Conservation (phyloP, 2,113 vertebrate species). For the Furnarius figulus region DNA sequence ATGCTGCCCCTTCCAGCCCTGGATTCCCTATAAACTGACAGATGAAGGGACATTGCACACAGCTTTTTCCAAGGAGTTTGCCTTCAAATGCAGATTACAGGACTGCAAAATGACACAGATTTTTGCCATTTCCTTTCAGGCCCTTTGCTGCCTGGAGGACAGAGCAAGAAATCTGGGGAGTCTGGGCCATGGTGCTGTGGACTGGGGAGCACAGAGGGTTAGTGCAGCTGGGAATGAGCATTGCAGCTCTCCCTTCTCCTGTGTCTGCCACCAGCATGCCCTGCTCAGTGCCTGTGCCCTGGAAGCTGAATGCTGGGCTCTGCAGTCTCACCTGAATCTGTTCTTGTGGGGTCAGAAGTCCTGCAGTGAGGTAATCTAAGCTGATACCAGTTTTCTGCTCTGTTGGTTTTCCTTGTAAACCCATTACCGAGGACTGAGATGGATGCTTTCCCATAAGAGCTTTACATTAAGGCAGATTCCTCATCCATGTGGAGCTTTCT, state of each 20-base stretch:
- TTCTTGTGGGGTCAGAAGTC: not conserved
- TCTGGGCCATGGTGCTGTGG: not conserved
- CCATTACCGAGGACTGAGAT: not conserved
- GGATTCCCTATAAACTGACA: not conserved
- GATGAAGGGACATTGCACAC: not conserved
- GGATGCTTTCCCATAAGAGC: not conserved
- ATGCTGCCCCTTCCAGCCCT: not conserved
- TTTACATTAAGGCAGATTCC: not conserved
- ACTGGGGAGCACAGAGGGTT: not conserved
- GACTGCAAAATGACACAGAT: not conserved
- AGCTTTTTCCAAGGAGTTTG: not conserved
- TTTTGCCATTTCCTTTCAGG: not conserved
- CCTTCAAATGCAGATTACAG: not conserved
- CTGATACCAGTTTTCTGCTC: not conserved
- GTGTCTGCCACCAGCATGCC: not conserved
- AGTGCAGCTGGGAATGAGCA: not conserved
- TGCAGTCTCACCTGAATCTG: not conserved
- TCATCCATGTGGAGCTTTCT: not conserved
- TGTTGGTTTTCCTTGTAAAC: not conserved
- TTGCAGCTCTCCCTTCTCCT: not conserved
- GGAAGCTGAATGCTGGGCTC: not conserved
- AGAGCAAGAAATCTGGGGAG: not conserved
- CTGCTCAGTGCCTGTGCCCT: not conserved
- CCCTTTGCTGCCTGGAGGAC: not conserved
- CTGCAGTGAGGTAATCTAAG: not conserved